Percentiles rank a stretch among this genome's conserved stretches.
phyloP scores from a whole-genome alignment of 2,797 vertebrate genomes.

The Parambassis ranga region DNA sequence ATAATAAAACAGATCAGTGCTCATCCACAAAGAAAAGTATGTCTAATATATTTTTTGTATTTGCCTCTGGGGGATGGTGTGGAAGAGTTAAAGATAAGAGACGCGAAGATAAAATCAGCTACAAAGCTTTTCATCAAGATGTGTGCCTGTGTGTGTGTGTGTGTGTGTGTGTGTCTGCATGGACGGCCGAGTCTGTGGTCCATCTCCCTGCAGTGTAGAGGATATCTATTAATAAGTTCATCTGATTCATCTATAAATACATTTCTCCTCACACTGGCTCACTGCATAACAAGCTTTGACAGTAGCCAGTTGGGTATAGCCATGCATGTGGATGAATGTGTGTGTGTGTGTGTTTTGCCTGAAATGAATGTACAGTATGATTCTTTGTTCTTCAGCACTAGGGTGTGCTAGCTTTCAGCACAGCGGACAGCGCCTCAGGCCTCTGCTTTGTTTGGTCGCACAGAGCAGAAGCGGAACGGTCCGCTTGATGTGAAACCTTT shows the following conservation, averaged over 20 bases:
- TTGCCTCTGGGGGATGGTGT: slow-evolving; percentile 31
- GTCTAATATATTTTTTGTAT: slow-evolving; percentile 8
- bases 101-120: slow-evolving; percentile 51
- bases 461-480: background rate
- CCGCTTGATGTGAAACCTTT: no score
- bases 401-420: slow-evolving; percentile 36
- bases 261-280: slow-evolving; percentile 48
- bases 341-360: background rate
- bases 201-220: slow-evolving; percentile 59
- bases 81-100: slow-evolving; percentile 40
- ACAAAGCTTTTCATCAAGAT: slow-evolving; percentile 51
- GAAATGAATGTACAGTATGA: background rate
- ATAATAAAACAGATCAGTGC: slow-evolving; percentile 13
- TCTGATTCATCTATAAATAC: slow-evolving; percentile 76
- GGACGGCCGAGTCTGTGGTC: slow-evolving; percentile 41
- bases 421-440: slow-evolving; percentile 24
- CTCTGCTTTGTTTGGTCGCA: background rate
- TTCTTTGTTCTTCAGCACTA: slow-evolving; percentile 20
- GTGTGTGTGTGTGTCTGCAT: background rate
- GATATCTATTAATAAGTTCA: slow-evolving; percentile 73
- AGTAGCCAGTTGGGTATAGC: slow-evolving; percentile 35
- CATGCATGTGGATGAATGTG: background rate
- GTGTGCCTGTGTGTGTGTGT: slow-evolving; percentile 4
- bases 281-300: slow-evolving; percentile 56
- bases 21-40: slow-evolving; percentile 7